Evolutionary conservation across 2,888 invertebrate genomes (phyloP), one percentile per base, ranked within the genome.

Genomic region (Trissolcus brochymenae): DNA sequence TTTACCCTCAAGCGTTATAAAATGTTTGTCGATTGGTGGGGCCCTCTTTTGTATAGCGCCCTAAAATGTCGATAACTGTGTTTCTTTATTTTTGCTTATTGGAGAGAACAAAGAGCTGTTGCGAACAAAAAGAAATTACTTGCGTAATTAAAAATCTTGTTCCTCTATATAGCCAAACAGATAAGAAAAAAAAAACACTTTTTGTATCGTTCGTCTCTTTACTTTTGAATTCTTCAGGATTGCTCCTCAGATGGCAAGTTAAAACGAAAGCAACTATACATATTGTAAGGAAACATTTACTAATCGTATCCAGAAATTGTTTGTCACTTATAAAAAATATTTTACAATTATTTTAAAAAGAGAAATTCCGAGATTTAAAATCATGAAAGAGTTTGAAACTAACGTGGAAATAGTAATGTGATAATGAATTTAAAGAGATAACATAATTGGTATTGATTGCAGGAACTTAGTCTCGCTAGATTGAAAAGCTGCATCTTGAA

Each of bases 91-190:
- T 81, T 78, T 78, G 72, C 67, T 65, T 73, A 77, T 71, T 67
- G 54, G 25, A 43, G 68, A 46, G 74, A 60, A 35, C 66, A 49
- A 59, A 25, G 59, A 56, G 56, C 61, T 74, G 64, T 70, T 60
- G 65, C 55, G 59, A 80, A 83, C 81, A 82, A 82, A 81, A 84
- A 86, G 83, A 84, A 87, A 86, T 87, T 86, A 87, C 84, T 84
- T 85, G 80, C 82, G 86, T 85, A 87, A 87, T 87, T 87, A 87
- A 87, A 87, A 87, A 87, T 83, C 82, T 82, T 84, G 85, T 82
- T 84, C 83, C 84, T 83, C 83, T 83, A 81, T 25, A 25, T 35
- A 35, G 81, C 83, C 84, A 82, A 84, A 84, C 83, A 84, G 86
- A 86, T 86, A 87, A 83, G 81, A 82, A 81, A 77, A 76, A 79